Evolutionary conservation across 2,797 vertebrate species (phyloP), one percentile per base, ranked within the genome.

Genomic region (Arrhamphus sclerolepis): DNA sequence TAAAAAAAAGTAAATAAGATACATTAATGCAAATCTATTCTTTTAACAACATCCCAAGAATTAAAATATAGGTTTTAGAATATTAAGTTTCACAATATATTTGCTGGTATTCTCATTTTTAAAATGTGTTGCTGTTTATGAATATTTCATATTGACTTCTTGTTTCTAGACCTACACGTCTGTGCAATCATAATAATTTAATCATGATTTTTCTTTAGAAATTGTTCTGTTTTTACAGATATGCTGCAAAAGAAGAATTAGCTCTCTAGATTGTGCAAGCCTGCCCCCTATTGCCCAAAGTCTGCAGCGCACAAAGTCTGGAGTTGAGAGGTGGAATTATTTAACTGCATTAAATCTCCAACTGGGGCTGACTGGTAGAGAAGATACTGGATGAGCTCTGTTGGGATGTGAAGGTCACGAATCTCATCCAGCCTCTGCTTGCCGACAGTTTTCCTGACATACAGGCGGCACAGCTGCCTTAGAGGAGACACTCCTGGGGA

Each of bases 381-480:
- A 43, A 95, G 94, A 52, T 73, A 87, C 62, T 88, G 73, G 78
- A 93, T 94, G 73, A 97, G 79, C 50, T 91, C 78, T 0, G 89
- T 85, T 0, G 95, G 94, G 22, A 96, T 87, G 11, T 81, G 56
- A 39, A 96, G 93, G 49, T 56, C 65, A 8, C 46, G 58, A 75
- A 95, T 93, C 61, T 82, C 85, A 60, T 82, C 72, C 49, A 93
- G 90, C 21, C 93, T 93, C 49, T 77, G 80, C 71, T 85, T 82
- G 73, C 93, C 91, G 75, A 95, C 85, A 72, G 84, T 92, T 72
- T 81, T 94, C 75, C 95, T 92, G 86, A 96, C 91, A 81, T 76
- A 72, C 52, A 95, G 84, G 50, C 94, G 93, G 59, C 95, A 96
- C 63, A 95, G 62, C 75, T 95, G 94, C 92, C 88, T 93, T 73